These are phyloP conservation scores for Prinia subflava DNA, from an alignment of 2,113 vertebrate species.

Conservation along the genomic window DNA sequence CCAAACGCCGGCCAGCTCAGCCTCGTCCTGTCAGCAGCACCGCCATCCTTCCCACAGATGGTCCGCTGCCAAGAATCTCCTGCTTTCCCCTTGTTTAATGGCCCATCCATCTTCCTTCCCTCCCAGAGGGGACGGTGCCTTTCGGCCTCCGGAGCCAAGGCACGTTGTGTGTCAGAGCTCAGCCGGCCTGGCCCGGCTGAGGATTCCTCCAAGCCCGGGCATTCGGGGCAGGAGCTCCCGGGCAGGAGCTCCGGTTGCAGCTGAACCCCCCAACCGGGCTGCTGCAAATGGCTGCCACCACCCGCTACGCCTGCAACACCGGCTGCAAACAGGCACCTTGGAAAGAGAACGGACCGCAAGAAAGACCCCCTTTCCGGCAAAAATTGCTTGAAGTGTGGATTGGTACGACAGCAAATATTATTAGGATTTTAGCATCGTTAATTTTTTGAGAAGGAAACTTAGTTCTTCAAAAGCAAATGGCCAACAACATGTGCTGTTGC, in stretches of 20 bases:
- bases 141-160: neutral
- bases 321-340: neutral
- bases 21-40: neutral
- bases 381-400: neutral
- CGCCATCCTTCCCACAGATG: neutral
- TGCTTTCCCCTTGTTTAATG: neutral
- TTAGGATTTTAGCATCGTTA: neutral
- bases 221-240: neutral
- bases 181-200: neutral
- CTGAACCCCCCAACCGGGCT: neutral
- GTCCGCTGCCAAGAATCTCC: neutral
- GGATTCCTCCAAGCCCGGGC: neutral
- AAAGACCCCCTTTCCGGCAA: neutral
- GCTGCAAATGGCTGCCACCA: neutral
- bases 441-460: neutral
- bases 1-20: neutral
- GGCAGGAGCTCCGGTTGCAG: neutral
- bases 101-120: neutral
- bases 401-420: neutral
- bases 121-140: neutral
- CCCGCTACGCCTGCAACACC: neutral
- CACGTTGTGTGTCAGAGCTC: accelerated
- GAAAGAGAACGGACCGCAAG: neutral
- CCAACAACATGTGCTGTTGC: neutral
- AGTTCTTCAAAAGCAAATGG: neutral